Evolutionary conservation across 2,113 vertebrate genomes (phyloP).

Genomic region (Peromyscus polionotus): DNA sequence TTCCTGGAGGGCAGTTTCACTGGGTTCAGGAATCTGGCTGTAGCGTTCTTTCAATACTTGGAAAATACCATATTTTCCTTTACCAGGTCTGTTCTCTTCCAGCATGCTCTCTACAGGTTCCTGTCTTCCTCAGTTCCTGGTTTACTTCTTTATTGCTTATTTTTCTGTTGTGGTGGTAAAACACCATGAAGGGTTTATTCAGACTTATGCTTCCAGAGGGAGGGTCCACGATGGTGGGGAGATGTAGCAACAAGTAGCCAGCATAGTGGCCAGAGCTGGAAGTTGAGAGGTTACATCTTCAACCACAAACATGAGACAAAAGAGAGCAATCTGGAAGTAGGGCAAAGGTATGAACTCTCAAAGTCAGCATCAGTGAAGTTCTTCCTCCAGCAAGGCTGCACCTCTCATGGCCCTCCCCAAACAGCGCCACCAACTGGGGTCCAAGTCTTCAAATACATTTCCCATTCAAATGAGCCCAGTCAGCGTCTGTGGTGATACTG

Average conservation of each 20-base stretch:
- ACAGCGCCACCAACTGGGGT: background rate
- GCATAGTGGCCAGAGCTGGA: background rate
- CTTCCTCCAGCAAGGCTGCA: background rate
- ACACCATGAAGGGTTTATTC: background rate
- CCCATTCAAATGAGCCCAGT: background rate
- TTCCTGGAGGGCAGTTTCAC: background rate
- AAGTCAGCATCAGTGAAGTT: background rate
- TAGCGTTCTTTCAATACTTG: background rate
- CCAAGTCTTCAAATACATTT: background rate
- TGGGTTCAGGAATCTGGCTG: background rate
- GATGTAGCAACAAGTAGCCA: rapidly evolving
- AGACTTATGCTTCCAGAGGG: background rate
- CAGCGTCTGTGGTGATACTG: too few relatives aligned
- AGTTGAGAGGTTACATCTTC: background rate
- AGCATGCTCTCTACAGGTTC: background rate
- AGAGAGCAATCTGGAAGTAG: background rate
- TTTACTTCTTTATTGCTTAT: background rate
- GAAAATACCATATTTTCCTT: background rate
- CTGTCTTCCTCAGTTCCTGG: background rate
- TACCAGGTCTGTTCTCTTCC: background rate
- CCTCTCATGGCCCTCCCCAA: background rate
- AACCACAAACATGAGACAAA: background rate
- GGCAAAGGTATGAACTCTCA: background rate
- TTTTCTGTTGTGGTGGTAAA: background rate
- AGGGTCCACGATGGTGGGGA: background rate